Base-by-base conservation (phyloP, 2,797 vertebrate genomes). In the Lophius americanus region DNA sequence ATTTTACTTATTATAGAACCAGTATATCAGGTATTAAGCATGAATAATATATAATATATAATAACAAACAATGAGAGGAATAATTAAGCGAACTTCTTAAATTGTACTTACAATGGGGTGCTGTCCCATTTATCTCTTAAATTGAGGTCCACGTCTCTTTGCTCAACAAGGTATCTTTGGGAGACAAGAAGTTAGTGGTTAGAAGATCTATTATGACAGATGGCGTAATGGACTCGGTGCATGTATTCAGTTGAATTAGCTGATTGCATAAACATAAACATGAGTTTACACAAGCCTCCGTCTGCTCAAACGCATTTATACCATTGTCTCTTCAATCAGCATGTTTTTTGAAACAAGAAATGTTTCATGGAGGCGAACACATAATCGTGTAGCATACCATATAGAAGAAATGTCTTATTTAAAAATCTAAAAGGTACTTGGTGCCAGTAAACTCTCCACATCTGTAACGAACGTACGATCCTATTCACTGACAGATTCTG, bases 91-190 rank as follows among this genome's bases (percentile, higher is more conserved):
- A 6, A 44, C 3, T 3, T 44, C 9, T 23, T n/a, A 4, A 8
- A 39, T 13, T 32, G 12, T 68, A 95, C 97, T 96, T 92, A 99
- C 97, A 99, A 80, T 4, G 97, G 97, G 43, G 96, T 98, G 83
- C 97, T 98, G 93, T 99, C 96, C 97, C 97, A 99, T 76, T 96
- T 96, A 88, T 98, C 97, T 84, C 95, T 95, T 62, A 98, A 94
- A 83, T 98, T 99, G 79, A 99, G 94, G 84, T 98, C 97, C 91
- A 97, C 95, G 54, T 99, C 97, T 79, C 96, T 95, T 89, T 99
- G 96, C 73, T 99, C 97, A 85, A 98, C 94, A 89, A 99, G 94
- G 86, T 97, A 95, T 85, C 96, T 99, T 38, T 4, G 23, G 49
- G 55, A 13, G 7, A 68, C 13, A 44, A 44, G 14, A 57, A 36